Evolutionary conservation across 2,888 invertebrate species (phyloP).

Genomic region (Archaeoteleia sp.): DNA sequence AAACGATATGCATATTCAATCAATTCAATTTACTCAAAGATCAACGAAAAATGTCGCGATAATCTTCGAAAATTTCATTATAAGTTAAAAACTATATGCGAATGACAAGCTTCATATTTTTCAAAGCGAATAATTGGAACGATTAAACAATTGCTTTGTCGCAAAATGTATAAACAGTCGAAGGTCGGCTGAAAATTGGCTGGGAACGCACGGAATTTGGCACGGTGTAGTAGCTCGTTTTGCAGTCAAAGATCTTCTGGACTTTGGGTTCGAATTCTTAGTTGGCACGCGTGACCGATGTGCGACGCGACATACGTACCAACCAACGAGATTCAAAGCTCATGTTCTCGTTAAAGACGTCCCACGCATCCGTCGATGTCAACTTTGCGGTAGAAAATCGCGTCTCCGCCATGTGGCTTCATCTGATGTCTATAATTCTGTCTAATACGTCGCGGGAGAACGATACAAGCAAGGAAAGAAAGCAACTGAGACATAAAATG

Average conservation of each 20-base stretch:
- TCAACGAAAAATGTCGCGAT: too few species aligned
- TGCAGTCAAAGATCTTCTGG: slow-evolving; percentile 50
- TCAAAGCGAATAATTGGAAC: slow-evolving; percentile 12
- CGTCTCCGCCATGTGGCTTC: slow-evolving; percentile 26
- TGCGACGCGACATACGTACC: slow-evolving; percentile 55
- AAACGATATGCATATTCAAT: too few species aligned
- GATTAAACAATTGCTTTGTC: slow-evolving; percentile 9
- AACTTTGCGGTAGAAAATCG: slow-evolving; percentile 41
- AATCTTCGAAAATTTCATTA: too few species aligned
- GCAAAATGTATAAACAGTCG: slow-evolving; percentile 28
- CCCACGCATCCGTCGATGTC: slow-evolving; percentile 48
- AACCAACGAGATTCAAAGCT: slow-evolving; percentile 57
- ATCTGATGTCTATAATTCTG: slow-evolving; percentile 28
- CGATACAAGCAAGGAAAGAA: slow-evolving; percentile 17
- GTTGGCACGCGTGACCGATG: slow-evolving; percentile 67
- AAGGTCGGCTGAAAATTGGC: slow-evolving; percentile 57
- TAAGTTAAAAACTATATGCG: too few species aligned
- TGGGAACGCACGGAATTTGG: slow-evolving; percentile 61
- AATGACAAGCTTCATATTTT: too few species aligned
- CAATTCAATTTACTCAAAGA: too few species aligned
- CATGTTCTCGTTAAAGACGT: slow-evolving; percentile 53
- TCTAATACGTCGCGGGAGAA: slow-evolving; percentile 15
- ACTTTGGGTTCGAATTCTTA: slow-evolving; percentile 61
- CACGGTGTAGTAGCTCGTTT: slow-evolving; percentile 53
- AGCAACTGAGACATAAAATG: slow-evolving; percentile 40